Conservation (phyloP, 2,797 vertebrate species). For the Paratrypauchen microcephalus region DNA sequence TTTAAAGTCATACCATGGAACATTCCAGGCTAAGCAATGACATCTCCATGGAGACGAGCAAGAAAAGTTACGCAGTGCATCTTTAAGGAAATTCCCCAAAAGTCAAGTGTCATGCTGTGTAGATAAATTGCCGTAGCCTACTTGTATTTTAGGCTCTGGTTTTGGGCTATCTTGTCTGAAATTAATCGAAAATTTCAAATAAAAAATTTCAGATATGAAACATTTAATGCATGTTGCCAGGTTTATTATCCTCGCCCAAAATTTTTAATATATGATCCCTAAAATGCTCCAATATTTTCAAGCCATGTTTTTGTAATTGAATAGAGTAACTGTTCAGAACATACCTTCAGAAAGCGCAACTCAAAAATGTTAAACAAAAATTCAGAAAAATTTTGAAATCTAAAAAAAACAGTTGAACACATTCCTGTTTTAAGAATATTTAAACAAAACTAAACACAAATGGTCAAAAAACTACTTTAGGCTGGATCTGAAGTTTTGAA, state of each 20-base stretch:
- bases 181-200: no score
- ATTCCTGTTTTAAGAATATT: slow-evolving; percentile 3
- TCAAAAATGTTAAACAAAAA: neutral
- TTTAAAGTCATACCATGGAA: no score
- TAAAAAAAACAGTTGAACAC: neutral
- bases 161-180: no score
- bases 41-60: no score
- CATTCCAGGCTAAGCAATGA: no score
- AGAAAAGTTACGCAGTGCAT: no score
- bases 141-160: no score
- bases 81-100: neutral
- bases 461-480: slow-evolving; percentile 30
- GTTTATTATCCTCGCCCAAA: neutral
- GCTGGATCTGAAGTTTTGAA: slow-evolving; percentile 57
- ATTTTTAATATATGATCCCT: neutral
- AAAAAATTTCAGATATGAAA: neutral
- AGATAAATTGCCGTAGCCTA: neutral
- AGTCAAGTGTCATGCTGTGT: neutral
- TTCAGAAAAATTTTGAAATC: neutral
- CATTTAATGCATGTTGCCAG: neutral
- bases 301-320: neutral
- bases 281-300: neutral
- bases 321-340: neutral
- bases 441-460: neutral
- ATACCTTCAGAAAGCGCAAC: neutral